Evolutionary conservation across 2,113 vertebrate genomes (phyloP).

Genomic region (Gymnocephalus cernua): DNA sequence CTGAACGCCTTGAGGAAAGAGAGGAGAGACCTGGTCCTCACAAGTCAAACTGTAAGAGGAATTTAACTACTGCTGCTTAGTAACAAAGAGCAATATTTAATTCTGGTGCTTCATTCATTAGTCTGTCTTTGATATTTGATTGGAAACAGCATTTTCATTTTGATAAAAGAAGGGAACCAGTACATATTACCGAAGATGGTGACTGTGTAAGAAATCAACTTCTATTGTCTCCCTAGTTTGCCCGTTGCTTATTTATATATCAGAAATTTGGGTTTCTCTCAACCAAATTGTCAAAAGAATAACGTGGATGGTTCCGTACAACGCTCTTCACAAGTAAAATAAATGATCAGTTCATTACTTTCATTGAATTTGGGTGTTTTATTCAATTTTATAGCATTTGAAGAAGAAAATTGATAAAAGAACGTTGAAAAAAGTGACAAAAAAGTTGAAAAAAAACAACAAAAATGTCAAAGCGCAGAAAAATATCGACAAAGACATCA

Average conservation of each 20-base stretch:
- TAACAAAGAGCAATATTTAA: neutral
- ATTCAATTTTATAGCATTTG: no score
- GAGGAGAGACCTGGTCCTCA: slow-evolving; percentile 77
- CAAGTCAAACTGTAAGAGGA: slow-evolving; percentile 65
- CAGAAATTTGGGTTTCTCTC: no score
- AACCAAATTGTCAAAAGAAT: no score
- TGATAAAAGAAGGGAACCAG: neutral
- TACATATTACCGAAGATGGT: neutral
- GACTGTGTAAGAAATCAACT: neutral
- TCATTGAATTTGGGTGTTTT: no score
- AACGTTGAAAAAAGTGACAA: no score
- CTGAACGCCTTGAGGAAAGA: slow-evolving; percentile 77
- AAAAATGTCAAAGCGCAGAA: no score
- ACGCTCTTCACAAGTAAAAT: no score
- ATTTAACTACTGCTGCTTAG: neutral
- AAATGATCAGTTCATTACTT: no score
- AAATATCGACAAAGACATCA: no score
- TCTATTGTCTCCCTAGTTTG: neutral
- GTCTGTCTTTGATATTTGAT: neutral
- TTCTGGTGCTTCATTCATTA: neutral
- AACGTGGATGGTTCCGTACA: no score
- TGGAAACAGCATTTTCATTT: neutral
- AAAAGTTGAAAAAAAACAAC: no score
- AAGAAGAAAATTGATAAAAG: no score
- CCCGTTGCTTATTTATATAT: neutral